Evolutionary conservation across 2,797 vertebrate genomes (phyloP).

Genomic region (Urocyon cinereoargenteus): DNA sequence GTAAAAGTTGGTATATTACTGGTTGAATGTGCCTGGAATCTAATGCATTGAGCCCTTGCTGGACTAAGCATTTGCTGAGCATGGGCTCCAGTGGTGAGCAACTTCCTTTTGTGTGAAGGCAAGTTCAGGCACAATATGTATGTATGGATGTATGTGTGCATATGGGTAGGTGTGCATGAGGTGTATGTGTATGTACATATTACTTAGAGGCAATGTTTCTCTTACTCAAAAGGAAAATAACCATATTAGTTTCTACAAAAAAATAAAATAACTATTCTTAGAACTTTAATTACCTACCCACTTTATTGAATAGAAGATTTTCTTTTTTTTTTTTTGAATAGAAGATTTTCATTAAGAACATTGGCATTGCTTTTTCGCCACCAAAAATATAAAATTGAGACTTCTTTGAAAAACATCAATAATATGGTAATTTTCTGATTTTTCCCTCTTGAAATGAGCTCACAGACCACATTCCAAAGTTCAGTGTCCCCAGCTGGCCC

Average conservation of each 20-base stretch:
- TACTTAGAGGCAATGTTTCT: neutral
- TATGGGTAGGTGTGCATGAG: neutral
- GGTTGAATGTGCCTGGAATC: neutral
- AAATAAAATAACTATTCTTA: neutral
- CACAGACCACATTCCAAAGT: neutral
- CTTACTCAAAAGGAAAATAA: conserved; percentile 26
- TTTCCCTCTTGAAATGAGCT: neutral
- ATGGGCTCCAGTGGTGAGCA: neutral
- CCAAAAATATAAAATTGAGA: neutral
- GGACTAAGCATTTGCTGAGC: neutral
- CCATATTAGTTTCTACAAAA: neutral
- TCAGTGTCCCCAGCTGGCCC: neutral
- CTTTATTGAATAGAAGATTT: conserved; percentile 1
- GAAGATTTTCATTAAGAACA: neutral
- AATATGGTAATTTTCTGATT: neutral
- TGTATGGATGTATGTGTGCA: too few species aligned
- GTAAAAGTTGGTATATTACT: neutral
- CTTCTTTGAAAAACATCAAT: neutral
- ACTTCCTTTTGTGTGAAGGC: neutral
- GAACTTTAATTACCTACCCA: neutral
- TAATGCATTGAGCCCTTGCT: neutral
- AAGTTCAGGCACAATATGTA: neutral
- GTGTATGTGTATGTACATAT: neutral
- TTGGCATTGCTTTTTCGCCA: neutral
- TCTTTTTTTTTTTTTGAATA: neutral